A percentile compares a stretch with the other conserved stretches of the same genome.
Conservation (phyloP, 2,888 invertebrate genomes). For the Teleiodes luculella region DNA sequence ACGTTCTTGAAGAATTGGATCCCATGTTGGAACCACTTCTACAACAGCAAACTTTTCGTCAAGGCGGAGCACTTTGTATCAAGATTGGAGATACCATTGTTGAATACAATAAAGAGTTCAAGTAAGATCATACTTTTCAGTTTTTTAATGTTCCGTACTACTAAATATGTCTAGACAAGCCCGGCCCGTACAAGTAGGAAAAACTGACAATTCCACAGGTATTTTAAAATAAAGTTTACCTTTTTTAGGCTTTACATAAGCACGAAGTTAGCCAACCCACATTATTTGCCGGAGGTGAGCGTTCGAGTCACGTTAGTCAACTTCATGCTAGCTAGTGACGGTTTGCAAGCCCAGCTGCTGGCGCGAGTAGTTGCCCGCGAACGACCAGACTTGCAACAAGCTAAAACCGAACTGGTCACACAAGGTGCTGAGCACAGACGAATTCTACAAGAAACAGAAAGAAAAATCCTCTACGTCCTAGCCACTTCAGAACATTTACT, state of each 20-base stretch:
- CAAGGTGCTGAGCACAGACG: slow-evolving; percentile 92
- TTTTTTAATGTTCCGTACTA: too few relatives aligned
- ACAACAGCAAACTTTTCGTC: slow-evolving; percentile 93
- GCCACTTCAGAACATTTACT: slow-evolving; percentile 78
- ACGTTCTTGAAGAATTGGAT: slow-evolving; percentile 94
- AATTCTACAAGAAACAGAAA: slow-evolving; percentile 91
- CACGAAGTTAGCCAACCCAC: slow-evolving; percentile 94
- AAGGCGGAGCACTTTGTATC: slow-evolving; percentile 91
- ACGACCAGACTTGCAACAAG: slow-evolving; percentile 93
- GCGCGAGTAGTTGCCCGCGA: slow-evolving; percentile 95
- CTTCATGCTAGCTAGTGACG: slow-evolving; percentile 94
- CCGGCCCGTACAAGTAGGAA: too few relatives aligned
- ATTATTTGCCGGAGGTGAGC: slow-evolving; percentile 95
- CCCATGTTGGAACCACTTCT: slow-evolving; percentile 93
- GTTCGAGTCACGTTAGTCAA: slow-evolving; percentile 94
- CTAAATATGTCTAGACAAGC: too few relatives aligned
- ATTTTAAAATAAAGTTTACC: too few relatives aligned
- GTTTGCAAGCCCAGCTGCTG: slow-evolving; percentile 92
- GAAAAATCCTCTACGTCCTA: slow-evolving; percentile 86
- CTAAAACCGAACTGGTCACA: slow-evolving; percentile 91
- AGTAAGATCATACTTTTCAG: too few relatives aligned
- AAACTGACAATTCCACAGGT: too few relatives aligned
- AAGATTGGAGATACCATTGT: slow-evolving; percentile 94
- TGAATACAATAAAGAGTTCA: slow-evolving; percentile 92
- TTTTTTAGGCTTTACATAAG: slow-evolving; percentile 90